phyloP scores from a whole-genome alignment of 2,888 invertebrate species.

The Hydrotaea cyrtoneurina region DNA sequence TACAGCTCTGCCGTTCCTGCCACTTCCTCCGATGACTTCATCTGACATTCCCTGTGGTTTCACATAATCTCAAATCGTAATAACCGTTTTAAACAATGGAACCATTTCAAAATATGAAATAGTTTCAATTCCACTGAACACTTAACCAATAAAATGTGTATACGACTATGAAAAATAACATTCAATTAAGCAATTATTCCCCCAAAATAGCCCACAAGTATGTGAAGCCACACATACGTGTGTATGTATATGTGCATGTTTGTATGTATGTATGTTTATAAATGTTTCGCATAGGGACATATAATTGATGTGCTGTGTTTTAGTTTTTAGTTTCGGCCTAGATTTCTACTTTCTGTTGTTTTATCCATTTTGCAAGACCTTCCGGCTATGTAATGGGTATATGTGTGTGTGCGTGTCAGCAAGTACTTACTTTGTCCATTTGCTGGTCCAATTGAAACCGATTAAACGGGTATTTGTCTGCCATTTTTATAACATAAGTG shows the following conservation, averaged over 20 bases:
- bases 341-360: neutral
- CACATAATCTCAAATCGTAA: neutral
- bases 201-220: slow-evolving; percentile 30
- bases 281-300: too few species aligned
- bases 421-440: neutral
- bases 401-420: slow-evolving; percentile 6
- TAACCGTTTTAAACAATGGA: neutral
- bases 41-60: neutral
- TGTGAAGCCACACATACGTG: too few species aligned
- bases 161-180: slow-evolving; percentile 53
- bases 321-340: neutral
- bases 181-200: slow-evolving; percentile 55
- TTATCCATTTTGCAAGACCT: slow-evolving; percentile 22
- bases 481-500: too few species aligned
- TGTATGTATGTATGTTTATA: too few species aligned
- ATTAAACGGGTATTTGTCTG: slow-evolving; percentile 15
- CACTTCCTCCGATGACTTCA: too few species aligned
- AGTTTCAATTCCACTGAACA: neutral
- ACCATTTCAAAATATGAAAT: neutral
- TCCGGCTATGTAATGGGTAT: neutral
- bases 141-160: slow-evolving; percentile 19
- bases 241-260: neutral
- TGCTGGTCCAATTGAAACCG: neutral
- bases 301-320: too few species aligned
- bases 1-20: too few species aligned